Conservation (phyloP, 1,140 invertebrate genomes). For the Drosophila repletoides region DNA sequence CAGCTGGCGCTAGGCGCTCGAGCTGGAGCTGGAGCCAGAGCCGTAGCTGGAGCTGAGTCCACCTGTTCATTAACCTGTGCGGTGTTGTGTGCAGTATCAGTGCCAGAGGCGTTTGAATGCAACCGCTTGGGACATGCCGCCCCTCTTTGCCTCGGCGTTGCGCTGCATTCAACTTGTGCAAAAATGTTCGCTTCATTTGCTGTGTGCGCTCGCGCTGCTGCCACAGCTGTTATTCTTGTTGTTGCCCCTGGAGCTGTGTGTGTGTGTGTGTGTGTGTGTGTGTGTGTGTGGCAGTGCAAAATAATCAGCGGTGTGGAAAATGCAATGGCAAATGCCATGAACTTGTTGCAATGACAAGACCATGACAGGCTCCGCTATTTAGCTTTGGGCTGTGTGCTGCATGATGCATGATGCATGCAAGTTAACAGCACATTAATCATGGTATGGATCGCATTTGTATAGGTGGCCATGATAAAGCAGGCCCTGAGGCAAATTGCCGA, state of each 20-base stretch:
- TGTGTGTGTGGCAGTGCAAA: too few relatives aligned
- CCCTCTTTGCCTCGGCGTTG: not conserved
- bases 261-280: too few relatives aligned
- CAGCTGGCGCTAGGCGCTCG: too few relatives aligned
- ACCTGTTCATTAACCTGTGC: constrained; percentile 60
- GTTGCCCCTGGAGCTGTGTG: too few relatives aligned
- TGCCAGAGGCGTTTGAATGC: constrained; percentile 46
- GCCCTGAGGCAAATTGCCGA: not conserved
- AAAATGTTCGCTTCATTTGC: constrained; percentile 70
- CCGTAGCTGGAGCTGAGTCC: constrained; percentile 16
- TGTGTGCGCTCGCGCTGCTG: constrained; percentile 50
- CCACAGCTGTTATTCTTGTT: constrained; percentile 51
- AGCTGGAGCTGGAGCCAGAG: not conserved
- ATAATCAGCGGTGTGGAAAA: constrained; percentile 56
- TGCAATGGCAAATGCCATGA: constrained; percentile 60
- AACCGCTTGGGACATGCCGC: not conserved
- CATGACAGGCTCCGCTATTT: constrained; percentile 49
- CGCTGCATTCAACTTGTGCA: constrained; percentile 33
- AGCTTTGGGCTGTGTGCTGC: constrained; percentile 27
- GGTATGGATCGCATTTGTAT: constrained; percentile 49
- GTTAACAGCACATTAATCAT: constrained; percentile 73
- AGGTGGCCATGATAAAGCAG: not conserved
- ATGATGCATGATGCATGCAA: constrained; percentile 57
- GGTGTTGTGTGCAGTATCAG: constrained; percentile 47
- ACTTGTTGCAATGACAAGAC: constrained; percentile 63